Evolutionary conservation across 2,797 vertebrate genomes (phyloP).

Genomic region (Hippoglossus hippoglossus): DNA sequence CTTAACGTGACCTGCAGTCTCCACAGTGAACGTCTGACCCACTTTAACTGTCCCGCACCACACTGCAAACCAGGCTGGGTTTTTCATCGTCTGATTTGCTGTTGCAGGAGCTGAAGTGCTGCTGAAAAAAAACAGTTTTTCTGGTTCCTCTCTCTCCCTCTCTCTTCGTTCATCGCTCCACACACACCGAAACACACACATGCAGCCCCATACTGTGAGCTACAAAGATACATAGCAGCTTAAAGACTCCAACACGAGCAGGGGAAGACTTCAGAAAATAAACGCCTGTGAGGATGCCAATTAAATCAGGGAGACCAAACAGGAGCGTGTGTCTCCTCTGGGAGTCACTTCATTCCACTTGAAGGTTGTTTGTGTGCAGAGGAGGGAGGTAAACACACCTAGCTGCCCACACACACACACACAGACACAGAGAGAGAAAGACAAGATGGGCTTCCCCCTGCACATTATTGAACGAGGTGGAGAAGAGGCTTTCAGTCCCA

Average conservation of each 20-base stretch:
- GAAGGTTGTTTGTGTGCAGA: conserved; percentile 55
- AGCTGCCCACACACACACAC: conserved; percentile 17
- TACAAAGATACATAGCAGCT: conserved; percentile 18
- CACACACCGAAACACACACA: conserved; percentile 5
- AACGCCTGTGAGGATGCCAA: conserved; percentile 60
- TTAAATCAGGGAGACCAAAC: conserved; percentile 56
- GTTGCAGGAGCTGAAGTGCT: conserved; percentile 19
- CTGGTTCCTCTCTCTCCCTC: background rate
- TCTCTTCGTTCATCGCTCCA: background rate
- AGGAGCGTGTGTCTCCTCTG: conserved; percentile 31
- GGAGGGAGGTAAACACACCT: conserved; percentile 35
- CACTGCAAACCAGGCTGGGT: conserved; percentile 26
- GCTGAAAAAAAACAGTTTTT: background rate
- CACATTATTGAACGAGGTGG: conserved; percentile 10
- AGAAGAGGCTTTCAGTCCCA: conserved; percentile 11
- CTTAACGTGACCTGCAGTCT: conserved; percentile 27
- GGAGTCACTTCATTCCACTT: conserved; percentile 51
- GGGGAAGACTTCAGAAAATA: conserved; percentile 47
- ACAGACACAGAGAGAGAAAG: background rate
- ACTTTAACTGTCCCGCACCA: conserved; percentile 24
- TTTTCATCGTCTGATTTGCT: conserved; percentile 20
- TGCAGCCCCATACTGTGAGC: conserved; percentile 24
- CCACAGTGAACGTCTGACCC: conserved; percentile 67
- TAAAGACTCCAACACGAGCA: conserved; percentile 42
- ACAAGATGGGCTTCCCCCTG: conserved; percentile 48